phyloP scores from a whole-genome alignment of 2,797 vertebrate species.

The Sebastes diaconus region DNA sequence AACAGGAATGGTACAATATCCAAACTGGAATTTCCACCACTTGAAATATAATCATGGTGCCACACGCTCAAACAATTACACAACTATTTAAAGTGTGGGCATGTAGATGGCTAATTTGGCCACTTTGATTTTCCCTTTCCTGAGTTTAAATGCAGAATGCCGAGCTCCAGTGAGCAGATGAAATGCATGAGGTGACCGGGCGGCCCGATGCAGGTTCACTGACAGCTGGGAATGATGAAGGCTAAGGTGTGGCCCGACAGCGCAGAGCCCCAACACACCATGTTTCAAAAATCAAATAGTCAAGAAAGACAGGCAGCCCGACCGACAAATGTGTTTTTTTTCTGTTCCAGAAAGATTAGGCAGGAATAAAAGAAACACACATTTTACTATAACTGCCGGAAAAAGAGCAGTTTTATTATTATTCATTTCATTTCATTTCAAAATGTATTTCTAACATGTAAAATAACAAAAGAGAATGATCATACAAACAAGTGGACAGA shows the following conservation, averaged over 20 bases:
- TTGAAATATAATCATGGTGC: conserved; percentile 53
- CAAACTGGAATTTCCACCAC: conserved; percentile 43
- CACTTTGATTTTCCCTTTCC: conserved; percentile 70
- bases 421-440: background rate
- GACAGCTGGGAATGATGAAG: conserved; percentile 67
- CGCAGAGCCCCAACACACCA: conserved; percentile 1
- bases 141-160: conserved; percentile 64
- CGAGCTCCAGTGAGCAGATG: conserved; percentile 61
- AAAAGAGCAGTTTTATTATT: background rate
- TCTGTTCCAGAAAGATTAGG: background rate
- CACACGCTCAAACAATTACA: conserved; percentile 72
- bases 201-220: conserved; percentile 58
- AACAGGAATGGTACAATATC: conserved; percentile 12
- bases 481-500: too few species aligned
- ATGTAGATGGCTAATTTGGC: conserved; percentile 65
- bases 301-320: background rate
- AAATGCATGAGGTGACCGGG: conserved; percentile 57
- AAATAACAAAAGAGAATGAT: too few species aligned
- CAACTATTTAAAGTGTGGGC: conserved; percentile 64
- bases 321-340: background rate
- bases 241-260: conserved; percentile 55
- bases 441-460: too few species aligned
- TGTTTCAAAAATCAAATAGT: conserved; percentile 19
- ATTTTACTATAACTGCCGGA: background rate
- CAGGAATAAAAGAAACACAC: background rate